Percentiles rank a stretch among this genome's conserved stretches.
Conservation (phyloP, 2,113 vertebrate species). For the Rousettus leschenaultii region DNA sequence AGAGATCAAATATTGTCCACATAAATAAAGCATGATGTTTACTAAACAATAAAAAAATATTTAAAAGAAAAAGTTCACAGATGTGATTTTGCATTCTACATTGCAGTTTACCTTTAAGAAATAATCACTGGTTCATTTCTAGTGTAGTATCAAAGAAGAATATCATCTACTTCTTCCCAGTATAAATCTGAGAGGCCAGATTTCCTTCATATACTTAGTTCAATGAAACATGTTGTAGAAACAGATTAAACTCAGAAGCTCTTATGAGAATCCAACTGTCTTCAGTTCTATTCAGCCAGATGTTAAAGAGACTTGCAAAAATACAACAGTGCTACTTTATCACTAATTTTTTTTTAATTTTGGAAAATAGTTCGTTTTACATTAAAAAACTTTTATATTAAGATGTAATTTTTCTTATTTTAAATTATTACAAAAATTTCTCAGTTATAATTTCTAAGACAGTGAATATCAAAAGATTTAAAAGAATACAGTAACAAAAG, state of each 20-base stretch:
- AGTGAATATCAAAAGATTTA: not conserved
- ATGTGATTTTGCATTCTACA: not conserved
- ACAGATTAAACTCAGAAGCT: not conserved
- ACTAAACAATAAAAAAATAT: not conserved
- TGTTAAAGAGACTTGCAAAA: not conserved
- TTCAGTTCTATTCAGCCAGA: not conserved
- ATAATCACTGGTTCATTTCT: not conserved
- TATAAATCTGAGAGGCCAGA: not conserved
- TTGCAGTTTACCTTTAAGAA: not conserved
- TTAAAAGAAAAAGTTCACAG: not conserved
- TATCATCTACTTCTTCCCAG: not conserved
- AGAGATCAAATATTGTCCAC: conserved; percentile 5
- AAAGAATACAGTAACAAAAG: not conserved
- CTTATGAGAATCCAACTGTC: not conserved
- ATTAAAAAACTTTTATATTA: not conserved
- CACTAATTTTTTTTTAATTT: not conserved
- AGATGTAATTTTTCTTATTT: not conserved
- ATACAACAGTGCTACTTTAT: not conserved
- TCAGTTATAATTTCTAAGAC: not conserved
- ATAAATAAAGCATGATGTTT: not conserved
- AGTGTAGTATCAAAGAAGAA: not conserved
- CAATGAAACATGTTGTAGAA: not conserved
- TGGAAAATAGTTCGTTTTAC: not conserved
- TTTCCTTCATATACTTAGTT: not conserved
- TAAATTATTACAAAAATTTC: conserved; percentile 1